Evolutionary conservation across 2,113 vertebrate genomes (phyloP), one percentile per base, ranked within the genome.

Genomic region (Empidonax alnorum): DNA sequence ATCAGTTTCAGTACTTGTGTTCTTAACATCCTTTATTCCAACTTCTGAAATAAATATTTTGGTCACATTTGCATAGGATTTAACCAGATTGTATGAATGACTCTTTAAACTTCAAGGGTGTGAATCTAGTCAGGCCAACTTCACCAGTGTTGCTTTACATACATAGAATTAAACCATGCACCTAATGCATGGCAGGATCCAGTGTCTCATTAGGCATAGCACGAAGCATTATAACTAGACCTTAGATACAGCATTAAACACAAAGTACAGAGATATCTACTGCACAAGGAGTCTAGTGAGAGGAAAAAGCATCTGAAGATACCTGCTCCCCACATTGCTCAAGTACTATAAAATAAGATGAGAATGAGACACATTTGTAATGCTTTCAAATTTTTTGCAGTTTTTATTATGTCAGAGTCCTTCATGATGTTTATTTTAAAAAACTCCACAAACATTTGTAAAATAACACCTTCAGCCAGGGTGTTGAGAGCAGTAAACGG

Each of bases 381-480:
- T 2, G 4, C 13, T 78, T 74, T 44, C 46, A 59, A 1, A 6
- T 37, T 90, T 87, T 73, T 71, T 66, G 12, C 22, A 62, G 39
- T 9, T 80, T 78, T 86, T 84, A 61, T 21, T 63, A 12, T 39
- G 13, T 47, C 67, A 84, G 22, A 93, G 21, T 52, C 15, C 3
- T 72, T 82, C 17, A 39, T 20, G 30, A 89, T 6, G 5, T 12
- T 76, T 65, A 33, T 67, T 90, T 85, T 49, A 22, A 5, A n/a
- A 56, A 69, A 72, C 4, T 5, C 7, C 25, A 50, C 49, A 27
- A 50, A 25, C 52, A 67, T 76, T 86, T 89, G 72, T 35, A 41
- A 89, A 94, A 85, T 31, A 78, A 68, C 25, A 90, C 78, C 89
- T 97, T 91, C 49, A 93, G 96, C 82, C 87, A 94, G 37, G 20